Conservation (phyloP, 2,797 vertebrate species). For the Nyctalus aviator region DNA sequence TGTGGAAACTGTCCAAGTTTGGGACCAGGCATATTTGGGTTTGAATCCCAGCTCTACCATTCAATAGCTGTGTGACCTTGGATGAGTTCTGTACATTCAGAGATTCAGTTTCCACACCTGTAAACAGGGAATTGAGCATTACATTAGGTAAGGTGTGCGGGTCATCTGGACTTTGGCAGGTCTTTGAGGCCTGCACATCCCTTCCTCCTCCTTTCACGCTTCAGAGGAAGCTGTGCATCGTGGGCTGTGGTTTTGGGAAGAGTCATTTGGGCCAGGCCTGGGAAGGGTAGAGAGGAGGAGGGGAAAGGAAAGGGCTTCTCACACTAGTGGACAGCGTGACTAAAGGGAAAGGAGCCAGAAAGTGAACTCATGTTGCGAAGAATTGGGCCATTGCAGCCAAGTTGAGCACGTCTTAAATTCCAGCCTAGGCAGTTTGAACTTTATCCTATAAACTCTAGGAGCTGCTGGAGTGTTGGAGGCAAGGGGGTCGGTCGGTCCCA, state of each 20-base stretch:
- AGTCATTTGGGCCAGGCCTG: neutral
- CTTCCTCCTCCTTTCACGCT: neutral
- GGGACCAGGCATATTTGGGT: neutral
- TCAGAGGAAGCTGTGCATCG: neutral
- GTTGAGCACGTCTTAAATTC: constrained; percentile 46
- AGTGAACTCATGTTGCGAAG: neutral
- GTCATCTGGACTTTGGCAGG: neutral
- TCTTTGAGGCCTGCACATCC: neutral
- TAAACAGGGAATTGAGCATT: neutral
- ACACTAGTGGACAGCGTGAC: neutral
- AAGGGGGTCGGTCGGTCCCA: neutral
- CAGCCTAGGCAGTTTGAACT: constrained; percentile 59
- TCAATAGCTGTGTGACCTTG: neutral
- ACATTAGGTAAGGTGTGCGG: neutral
- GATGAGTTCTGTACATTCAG: neutral
- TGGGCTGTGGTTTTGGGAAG: neutral
- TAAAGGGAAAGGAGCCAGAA: neutral
- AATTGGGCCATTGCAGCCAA: neutral
- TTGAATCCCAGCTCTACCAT: neutral
- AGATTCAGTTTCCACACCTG: neutral
- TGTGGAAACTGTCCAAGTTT: neutral
- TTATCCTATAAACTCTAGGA: constrained; percentile 58
- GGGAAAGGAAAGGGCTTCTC: neutral
- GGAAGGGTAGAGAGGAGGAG: neutral
- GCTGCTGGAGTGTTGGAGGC: neutral